Base-by-base conservation (phyloP, 2,888 invertebrate genomes). In the Nephrotoma flavescens region DNA sequence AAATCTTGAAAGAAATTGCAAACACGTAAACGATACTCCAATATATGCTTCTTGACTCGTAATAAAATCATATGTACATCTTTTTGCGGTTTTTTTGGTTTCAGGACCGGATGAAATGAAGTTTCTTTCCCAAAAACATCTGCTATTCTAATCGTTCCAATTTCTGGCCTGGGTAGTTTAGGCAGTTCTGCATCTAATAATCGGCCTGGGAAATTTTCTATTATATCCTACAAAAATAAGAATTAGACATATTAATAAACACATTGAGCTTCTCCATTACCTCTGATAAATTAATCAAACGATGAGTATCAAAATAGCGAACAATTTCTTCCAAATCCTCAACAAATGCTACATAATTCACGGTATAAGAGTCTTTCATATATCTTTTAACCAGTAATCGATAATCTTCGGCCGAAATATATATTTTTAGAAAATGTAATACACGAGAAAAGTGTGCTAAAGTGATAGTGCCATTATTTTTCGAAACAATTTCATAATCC, bases 311-410 rank as follows among this genome's bases (percentile, higher is more conserved):
- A 88, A 94, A 90, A 88, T 95, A 95, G 85, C 93, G 92, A 88
- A 94, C 94, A 41, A 95, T 94, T 12, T 94, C 93, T 87, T 96
- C 94, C 7, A 96, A 92, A 1, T 94, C 94, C 86, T 93, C 93
- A 5, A 96, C 91, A 90, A 96, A 96, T 6, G 95, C 95, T 7
- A 96, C 93, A 89, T 96, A 96, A 91, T 96, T 96, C 0, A 96
- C 91, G 41, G 95, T 95, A 91, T 95, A 96, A 2, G 94, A 94
- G 90, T 96, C 95, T 90, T 95, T 95, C 89, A 95, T 93, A 91
- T 95, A 96, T 89, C 95, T 94, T 89, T 96, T 95, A 87, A 96
- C 93, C 12, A 96, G 91, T 85, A 96, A 91, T 89, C 94, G 93
- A 90, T 95, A 96, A 91, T 96, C 96, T 19, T 95, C 94, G 1